A percentile compares a stretch with the other conserved stretches of the same genome.
Conservation (phyloP, 2,113 vertebrate species). For the Colossoma macropomum region DNA sequence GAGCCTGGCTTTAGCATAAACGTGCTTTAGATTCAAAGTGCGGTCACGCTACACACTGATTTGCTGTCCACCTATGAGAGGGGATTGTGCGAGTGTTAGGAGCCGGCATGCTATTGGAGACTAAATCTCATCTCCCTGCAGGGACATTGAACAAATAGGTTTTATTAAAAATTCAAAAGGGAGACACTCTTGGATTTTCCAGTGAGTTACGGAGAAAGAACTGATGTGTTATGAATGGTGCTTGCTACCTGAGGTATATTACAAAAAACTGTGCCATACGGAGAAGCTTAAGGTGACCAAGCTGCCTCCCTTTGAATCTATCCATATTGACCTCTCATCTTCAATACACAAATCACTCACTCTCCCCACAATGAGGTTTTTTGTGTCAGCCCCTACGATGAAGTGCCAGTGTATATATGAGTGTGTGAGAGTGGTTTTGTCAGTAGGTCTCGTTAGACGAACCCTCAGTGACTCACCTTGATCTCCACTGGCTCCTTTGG, state of each 20-base stretch:
- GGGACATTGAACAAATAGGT: constrained; percentile 55
- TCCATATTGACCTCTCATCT: constrained; percentile 40
- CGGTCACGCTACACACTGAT: constrained; percentile 72
- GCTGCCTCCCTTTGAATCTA: constrained; percentile 27
- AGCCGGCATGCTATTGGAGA: constrained; percentile 32
- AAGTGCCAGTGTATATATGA: neutral
- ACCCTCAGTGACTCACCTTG: constrained; percentile 53
- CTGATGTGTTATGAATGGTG: constrained; percentile 36
- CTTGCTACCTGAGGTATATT: constrained; percentile 43
- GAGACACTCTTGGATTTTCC: constrained; percentile 45
- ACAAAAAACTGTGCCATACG: constrained; percentile 39
- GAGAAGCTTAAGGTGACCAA: constrained; percentile 33
- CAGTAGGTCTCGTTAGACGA: constrained; percentile 42
- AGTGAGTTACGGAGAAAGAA: constrained; percentile 36
- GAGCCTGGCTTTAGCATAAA: constrained; percentile 82
- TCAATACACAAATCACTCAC: constrained; percentile 46
- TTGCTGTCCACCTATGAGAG: constrained; percentile 68
- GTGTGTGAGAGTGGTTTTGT: constrained; percentile 28
- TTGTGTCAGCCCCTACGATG: neutral
- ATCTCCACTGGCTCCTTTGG: constrained; percentile 53
- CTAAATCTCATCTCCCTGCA: constrained; percentile 49
- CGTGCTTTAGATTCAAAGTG: constrained; percentile 72
- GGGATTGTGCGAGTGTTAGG: constrained; percentile 42
- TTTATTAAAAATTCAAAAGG: constrained; percentile 58
- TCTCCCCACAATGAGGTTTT: constrained; percentile 29